Base-by-base conservation (phyloP, 2,888 invertebrate genomes). In the Hirtodrosophila alboralis region DNA sequence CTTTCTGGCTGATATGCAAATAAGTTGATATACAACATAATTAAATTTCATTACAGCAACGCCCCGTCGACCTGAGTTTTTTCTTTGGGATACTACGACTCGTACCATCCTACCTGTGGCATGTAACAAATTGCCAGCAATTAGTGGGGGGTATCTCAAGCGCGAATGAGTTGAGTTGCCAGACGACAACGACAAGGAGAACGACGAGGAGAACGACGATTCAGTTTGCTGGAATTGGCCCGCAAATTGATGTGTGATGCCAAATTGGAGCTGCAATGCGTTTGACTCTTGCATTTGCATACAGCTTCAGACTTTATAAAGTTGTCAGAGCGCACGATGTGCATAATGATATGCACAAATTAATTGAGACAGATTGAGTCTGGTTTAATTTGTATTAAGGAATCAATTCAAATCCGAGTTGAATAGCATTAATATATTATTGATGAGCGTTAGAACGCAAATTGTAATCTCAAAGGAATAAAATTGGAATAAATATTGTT, bases 1-100 rank as follows among this genome's bases (percentile, higher is more conserved):
- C 72, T 62, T 78, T 80, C 45, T 45, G 60, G 58, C 79, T 75
- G 79, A 81, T 81, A 84, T 81, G 79, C 73, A 78, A 78, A 78
- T 77, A 75, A 69, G 73, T 73, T 73, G 80, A 86, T 77, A 86
- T 74, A 87, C 86, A 87, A 81, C 84, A 87, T 86, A 86, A 87
- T 86, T 86, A 87, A 87, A 87, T 86, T 87, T 87, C 81, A 86
- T 86, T 87, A 86, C 74, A 66, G 66, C 72, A 72, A 72, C 66
- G 72, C 61, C 69, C 72, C 71, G 59, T 59, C 59, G 53, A 68
- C 58, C 60, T 60, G 61, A 44, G 59, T 51, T 52, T n/a, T n/a
- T n/a, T 59, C 72, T 47, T 44, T 28, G 40, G 56, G 34, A 16
- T 48, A 28, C 30, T 31, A n/a, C n/a, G n/a, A n/a, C n/a, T 34